Conservation (phyloP, 2,888 invertebrate species). For the Rhabditoides inermis region DNA sequence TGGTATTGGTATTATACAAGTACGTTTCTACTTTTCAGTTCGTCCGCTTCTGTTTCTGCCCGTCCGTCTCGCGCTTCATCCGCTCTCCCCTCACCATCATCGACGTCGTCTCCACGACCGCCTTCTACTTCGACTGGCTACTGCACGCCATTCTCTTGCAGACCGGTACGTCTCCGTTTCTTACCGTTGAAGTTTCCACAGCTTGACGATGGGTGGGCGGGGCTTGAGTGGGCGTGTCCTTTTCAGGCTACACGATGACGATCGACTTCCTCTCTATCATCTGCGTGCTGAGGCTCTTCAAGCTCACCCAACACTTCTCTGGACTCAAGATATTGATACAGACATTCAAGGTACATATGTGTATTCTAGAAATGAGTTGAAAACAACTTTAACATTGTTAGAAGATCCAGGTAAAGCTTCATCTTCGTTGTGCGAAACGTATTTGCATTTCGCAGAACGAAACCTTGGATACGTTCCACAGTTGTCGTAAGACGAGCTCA, state of each 20-base stretch:
- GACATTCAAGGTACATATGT: constrained; percentile 56
- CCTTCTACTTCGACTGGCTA: constrained; percentile 85
- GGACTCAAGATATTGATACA: constrained; percentile 90
- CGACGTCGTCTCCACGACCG: constrained; percentile 94
- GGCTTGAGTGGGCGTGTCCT: background rate
- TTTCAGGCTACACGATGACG: constrained; percentile 60
- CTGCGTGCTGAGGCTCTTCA: constrained; percentile 55
- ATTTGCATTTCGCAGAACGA: no score
- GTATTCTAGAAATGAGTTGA: no score
- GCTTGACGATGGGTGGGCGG: no score
- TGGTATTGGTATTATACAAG: no score
- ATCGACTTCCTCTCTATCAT: constrained; percentile 54
- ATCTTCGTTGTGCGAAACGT: no score
- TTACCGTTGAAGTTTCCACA: background rate
- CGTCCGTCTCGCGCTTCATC: constrained; percentile 70
- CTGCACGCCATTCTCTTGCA: constrained; percentile 52
- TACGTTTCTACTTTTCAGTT: no score
- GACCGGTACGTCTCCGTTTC: constrained; percentile 16
- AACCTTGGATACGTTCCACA: no score
- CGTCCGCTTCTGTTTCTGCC: constrained; percentile 66
- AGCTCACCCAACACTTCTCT: constrained; percentile 55
- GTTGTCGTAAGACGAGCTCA: no score
- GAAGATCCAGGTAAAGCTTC: no score
- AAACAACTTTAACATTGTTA: no score
- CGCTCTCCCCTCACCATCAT: constrained; percentile 90